Base-by-base conservation (phyloP, 2,888 invertebrate genomes). In the Trachelus troglodyta region DNA sequence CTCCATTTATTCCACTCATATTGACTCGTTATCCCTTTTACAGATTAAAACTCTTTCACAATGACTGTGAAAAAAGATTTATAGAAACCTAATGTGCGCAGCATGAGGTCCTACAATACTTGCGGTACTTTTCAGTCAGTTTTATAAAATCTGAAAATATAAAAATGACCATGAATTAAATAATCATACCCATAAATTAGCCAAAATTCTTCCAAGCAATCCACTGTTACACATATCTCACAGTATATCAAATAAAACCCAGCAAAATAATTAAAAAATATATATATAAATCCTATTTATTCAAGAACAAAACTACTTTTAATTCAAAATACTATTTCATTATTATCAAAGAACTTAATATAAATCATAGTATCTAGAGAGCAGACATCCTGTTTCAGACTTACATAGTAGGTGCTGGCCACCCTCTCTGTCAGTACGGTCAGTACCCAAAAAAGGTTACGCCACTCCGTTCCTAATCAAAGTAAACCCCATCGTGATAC, bases 1-100 rank as follows among this genome's bases (percentile, higher is more conserved):
- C 81, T 71, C 76, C 79, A 73, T 82, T 83, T 12, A 73, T 34
- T 31, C 79, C 75, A 74, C 82, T 83, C 82, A 83, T 83, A 73
- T 76, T 81, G 56, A 71, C 56, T 23, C 9, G 23, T 56, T 56
- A 56, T 56, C 56, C 23, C 56, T 56, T 23, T 56, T 23, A 56
- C 23, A 56, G 23, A 56, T 56, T 56, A 56, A 2, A 56, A 56
- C 56, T 56, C 56, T 56, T 56, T 56, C 56, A 56, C 56, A 56
- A 56, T 56, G 1, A 56, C 2, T 56, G 56, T 23, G 23, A 56
- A 56, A 56, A 4, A 15, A 23, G 56, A 56, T 23, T 56, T 23
- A 56, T 9, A 56, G 23, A 56, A 56, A 23, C 23, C 23, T 23
- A 2, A 56, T 56, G 23, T 56, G 23, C 9, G 9, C 56, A 56